Percentiles rank a stretch among this genome's conserved stretches.
These are phyloP conservation scores for Squalus acanthias DNA, from an alignment of 2,797 vertebrate genomes.

Conservation along the genomic window DNA sequence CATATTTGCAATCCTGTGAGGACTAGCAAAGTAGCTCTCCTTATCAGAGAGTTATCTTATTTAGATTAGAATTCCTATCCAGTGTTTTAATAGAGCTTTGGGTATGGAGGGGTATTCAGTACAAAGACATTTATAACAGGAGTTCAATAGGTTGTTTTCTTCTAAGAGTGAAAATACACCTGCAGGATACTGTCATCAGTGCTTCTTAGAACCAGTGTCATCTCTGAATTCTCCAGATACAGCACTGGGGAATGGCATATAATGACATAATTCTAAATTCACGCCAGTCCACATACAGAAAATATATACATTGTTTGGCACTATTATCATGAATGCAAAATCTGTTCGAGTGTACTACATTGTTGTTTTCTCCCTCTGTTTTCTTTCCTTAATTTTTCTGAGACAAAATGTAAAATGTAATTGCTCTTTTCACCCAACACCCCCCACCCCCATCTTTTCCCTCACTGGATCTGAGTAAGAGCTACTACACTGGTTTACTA, in stretches of 20 bases:
- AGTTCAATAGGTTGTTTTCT: background rate
- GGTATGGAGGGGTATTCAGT: background rate
- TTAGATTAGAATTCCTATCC: background rate
- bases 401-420: constrained; percentile 69
- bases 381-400: constrained; percentile 61
- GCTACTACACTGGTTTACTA: constrained; percentile 68
- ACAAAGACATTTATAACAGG: background rate
- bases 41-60: background rate
- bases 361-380: constrained; percentile 24
- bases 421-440: constrained; percentile 65
- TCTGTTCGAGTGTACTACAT: background rate
- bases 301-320: background rate
- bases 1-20: background rate
- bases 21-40: background rate
- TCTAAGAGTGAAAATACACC: background rate
- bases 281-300: background rate
- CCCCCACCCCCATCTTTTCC: constrained; percentile 64
- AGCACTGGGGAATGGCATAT: background rate
- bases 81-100: background rate
- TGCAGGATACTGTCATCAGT: background rate
- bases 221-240: background rate
- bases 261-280: background rate
- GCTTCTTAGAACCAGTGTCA: background rate
- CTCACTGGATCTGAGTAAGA: constrained; percentile 67
- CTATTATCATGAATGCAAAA: background rate